Evolutionary conservation across 2,113 vertebrate genomes (phyloP).

Genomic region (Ptyas mucosa): DNA sequence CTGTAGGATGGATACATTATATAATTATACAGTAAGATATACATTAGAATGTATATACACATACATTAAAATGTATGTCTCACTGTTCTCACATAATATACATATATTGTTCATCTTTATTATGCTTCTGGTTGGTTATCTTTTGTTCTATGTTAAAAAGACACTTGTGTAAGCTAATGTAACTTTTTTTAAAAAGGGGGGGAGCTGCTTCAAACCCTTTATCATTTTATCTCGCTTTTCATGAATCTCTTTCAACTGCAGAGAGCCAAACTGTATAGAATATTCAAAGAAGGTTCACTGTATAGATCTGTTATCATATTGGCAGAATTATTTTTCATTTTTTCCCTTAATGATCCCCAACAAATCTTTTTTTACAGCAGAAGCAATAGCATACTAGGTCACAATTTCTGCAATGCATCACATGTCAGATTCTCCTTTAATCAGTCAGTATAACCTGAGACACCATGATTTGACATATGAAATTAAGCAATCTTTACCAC

Average conservation of each 20-base stretch:
- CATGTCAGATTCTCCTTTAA: neutral
- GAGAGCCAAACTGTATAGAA: neutral
- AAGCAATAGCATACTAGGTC: neutral
- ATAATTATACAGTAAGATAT: too few relatives aligned
- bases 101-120: neutral
- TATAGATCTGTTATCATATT: neutral
- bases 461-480: neutral
- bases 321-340: neutral
- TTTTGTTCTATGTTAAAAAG: neutral
- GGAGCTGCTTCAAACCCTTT: neutral
- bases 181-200: neutral
- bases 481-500: neutral
- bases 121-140: neutral
- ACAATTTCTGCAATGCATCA: neutral
- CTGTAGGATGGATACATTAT: too few relatives aligned
- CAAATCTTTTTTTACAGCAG: neutral
- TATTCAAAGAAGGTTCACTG: neutral
- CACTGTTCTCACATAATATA: neutral
- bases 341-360: neutral
- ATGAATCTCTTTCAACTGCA: neutral
- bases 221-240: neutral
- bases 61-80: too few relatives aligned
- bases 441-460: neutral
- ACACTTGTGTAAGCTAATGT: neutral
- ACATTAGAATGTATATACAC: too few relatives aligned